These are phyloP conservation scores for Spodoptera frugiperda DNA, from an alignment of 1,140 invertebrate species.

Conservation along the genomic window DNA sequence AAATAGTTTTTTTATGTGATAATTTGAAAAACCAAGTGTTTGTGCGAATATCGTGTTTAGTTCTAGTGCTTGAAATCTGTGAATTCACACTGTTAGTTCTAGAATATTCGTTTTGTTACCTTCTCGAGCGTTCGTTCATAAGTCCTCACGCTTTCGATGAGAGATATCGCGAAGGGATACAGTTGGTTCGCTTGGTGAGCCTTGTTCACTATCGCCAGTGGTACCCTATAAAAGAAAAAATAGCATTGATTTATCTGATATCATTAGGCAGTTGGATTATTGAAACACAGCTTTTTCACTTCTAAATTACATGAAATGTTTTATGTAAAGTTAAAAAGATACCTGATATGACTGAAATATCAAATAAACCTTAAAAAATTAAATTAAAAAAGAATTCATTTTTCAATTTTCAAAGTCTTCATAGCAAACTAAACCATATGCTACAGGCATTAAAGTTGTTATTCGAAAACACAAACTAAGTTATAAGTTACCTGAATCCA, in stretches of 20 bases:
- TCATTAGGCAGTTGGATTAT: no score
- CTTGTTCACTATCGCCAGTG: conserved; percentile 99
- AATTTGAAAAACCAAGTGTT: conserved; percentile 37
- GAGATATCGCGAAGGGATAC: conserved; percentile 99
- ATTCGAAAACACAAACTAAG: background rate
- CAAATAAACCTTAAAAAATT: background rate
- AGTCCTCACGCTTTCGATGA: conserved; percentile 98
- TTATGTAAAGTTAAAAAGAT: background rate
- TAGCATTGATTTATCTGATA: no score
- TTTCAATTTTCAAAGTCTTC: no score
- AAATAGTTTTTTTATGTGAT: background rate
- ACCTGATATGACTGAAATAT: background rate
- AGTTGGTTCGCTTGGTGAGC: conserved; percentile 99
- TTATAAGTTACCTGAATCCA: conserved; percentile 93
- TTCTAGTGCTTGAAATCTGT: conserved; percentile 55
- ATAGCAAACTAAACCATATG: background rate
- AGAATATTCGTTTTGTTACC: conserved; percentile 86
- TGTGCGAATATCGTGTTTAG: conserved; percentile 43
- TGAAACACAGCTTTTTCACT: no score
- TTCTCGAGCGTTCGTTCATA: conserved; percentile 99
- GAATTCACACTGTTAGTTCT: conserved; percentile 38
- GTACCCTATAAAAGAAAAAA: conserved; percentile 89
- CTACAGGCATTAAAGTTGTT: background rate
- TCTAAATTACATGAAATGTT: no score
- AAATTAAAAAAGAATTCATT: background rate